Evolutionary conservation across 2,888 invertebrate genomes (phyloP).

Genomic region (Trissolcus brochymenae): DNA sequence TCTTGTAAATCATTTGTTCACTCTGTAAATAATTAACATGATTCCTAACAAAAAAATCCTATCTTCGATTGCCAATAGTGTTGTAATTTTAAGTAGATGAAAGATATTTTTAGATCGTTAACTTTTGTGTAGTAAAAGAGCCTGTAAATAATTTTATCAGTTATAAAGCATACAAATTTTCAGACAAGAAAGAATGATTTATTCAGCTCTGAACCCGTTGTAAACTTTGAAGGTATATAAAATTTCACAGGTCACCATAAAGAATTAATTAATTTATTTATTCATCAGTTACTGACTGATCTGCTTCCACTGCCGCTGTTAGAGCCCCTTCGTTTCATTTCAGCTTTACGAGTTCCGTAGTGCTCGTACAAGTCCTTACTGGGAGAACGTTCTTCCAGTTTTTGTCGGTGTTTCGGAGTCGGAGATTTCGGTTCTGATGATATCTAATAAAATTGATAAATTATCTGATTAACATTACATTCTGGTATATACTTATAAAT

Average conservation of each 20-base stretch:
- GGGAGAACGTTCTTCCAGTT: constrained; percentile 45
- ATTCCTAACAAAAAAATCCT: constrained; percentile 43
- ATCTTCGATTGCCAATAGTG: constrained; percentile 45
- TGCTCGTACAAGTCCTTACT: constrained; percentile 70
- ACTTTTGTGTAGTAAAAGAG: constrained; percentile 16
- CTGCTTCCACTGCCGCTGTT: constrained; percentile 68
- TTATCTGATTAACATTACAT: too few relatives aligned
- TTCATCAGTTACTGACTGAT: constrained; percentile 67
- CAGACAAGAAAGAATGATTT: constrained; percentile 31
- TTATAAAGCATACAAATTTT: constrained; percentile 32
- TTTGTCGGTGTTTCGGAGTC: constrained; percentile 29
- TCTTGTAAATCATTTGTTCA: constrained; percentile 9
- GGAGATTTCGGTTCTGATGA: constrained; percentile 43
- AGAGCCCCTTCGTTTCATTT: constrained; percentile 61
- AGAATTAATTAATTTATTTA: neutral
- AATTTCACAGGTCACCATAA: constrained; percentile 26
- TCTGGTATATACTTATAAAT: too few relatives aligned
- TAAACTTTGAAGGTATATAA: constrained; percentile 34
- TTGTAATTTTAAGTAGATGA: constrained; percentile 42
- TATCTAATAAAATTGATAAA: constrained; percentile 17
- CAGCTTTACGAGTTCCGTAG: constrained; percentile 65
- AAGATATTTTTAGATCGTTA: constrained; percentile 37
- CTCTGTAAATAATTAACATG: constrained; percentile 37
- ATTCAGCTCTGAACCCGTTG: constrained; percentile 14
- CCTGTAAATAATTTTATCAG: constrained; percentile 40